Conservation (phyloP, 2,888 invertebrate genomes). For the Agrenia bidenticulata region DNA sequence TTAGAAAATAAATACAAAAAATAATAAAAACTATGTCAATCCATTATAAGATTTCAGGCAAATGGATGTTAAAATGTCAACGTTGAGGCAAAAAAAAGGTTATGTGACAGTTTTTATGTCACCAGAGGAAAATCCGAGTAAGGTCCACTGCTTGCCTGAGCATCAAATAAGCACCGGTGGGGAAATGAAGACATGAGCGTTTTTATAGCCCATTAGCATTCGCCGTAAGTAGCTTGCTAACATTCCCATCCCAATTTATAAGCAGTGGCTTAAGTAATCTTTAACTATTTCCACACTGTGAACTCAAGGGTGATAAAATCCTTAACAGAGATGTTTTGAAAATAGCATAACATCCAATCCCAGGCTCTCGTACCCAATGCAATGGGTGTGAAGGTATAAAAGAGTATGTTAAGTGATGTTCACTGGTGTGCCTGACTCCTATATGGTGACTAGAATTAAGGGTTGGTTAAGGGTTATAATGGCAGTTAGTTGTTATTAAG, state of each 20-base stretch:
- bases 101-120: constrained; percentile 1
- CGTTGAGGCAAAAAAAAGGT: neutral
- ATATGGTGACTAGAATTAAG: too few species aligned
- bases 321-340: constrained; percentile 6
- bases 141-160: too few species aligned
- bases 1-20: too few species aligned
- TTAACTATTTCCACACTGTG: neutral
- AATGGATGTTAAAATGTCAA: too few species aligned
- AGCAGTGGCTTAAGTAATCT: neutral
- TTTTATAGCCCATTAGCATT: constrained; percentile 25
- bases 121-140: neutral
- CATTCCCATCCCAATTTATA: neutral
- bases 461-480: too few species aligned
- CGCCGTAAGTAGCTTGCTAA: neutral
- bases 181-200: constrained; percentile 20
- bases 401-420: too few species aligned
- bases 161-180: neutral
- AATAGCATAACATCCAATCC: constrained; percentile 1
- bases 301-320: neutral
- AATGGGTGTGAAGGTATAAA: too few species aligned
- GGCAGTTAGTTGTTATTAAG: too few species aligned
- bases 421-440: too few species aligned
- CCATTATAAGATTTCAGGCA: too few species aligned
- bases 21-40: too few species aligned
- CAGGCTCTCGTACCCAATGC: too few species aligned